These are phyloP conservation scores for Pangasius mekongensis DNA, from an alignment of 2,797 vertebrate species.

Conservation along the genomic window DNA sequence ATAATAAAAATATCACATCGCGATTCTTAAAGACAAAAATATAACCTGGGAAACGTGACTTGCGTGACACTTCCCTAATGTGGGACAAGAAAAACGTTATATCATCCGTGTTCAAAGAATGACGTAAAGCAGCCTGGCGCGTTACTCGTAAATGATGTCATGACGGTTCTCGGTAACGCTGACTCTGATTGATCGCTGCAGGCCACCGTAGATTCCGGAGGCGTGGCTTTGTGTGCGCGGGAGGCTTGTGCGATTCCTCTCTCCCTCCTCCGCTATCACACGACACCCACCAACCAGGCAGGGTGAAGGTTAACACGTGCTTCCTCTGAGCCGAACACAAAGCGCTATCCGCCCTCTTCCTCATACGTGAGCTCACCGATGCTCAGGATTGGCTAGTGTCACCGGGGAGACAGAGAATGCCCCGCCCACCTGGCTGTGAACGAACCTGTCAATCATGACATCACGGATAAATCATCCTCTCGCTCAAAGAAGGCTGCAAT, in stretches of 20 bases:
- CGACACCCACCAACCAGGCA: no score
- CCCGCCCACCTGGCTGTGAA: no score
- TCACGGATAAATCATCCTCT: not conserved
- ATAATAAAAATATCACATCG: not conserved
- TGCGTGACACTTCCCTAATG: not conserved
- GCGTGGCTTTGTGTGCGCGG: not conserved
- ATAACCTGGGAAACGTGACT: no score
- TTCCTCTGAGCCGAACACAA: no score
- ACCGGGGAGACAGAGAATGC: not conserved
- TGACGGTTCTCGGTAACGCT: not conserved
- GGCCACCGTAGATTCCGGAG: not conserved
- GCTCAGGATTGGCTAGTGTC: not conserved
- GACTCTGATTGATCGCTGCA: not conserved
- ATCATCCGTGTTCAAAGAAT: not conserved
- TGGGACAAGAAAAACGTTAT: not conserved
- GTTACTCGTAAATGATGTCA: no score
- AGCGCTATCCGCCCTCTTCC: not conserved
- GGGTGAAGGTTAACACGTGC: no score
- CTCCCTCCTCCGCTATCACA: not conserved
- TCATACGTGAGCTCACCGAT: not conserved
- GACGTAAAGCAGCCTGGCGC: no score
- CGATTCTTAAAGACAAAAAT: not conserved
- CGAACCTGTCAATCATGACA: no score
- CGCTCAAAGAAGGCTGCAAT: no score
- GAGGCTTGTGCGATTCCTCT: no score